Percentiles rank a stretch among this genome's conserved stretches.
phyloP scores from a whole-genome alignment of 2,113 vertebrate species.

The Crotalus viridis region DNA sequence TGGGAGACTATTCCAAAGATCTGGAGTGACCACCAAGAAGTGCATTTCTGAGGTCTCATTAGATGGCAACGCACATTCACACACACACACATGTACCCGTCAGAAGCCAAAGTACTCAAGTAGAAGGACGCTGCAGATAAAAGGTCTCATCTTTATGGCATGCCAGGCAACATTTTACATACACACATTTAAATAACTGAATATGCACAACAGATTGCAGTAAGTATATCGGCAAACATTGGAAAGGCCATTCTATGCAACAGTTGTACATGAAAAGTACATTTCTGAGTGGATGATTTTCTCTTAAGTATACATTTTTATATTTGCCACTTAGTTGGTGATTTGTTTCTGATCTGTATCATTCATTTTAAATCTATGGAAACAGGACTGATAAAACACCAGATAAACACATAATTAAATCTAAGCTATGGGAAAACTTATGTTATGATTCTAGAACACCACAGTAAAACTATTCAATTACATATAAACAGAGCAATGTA shows the following conservation, averaged over 20 bases:
- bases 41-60: not conserved
- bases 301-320: not conserved
- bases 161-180: conserved; percentile 58
- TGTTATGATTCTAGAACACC: not conserved
- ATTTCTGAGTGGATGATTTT: not conserved
- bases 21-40: not conserved
- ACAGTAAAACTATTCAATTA: not conserved
- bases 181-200: conserved; percentile 43
- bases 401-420: conserved; percentile 24
- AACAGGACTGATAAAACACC: conserved; percentile 27
- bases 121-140: conserved; percentile 16
- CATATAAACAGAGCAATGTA: not conserved
- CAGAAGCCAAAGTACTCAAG: conserved; percentile 21
- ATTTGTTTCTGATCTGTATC: conserved; percentile 15
- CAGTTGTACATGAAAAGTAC: not conserved
- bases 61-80: not conserved
- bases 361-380: not conserved
- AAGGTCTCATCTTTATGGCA: conserved; percentile 59
- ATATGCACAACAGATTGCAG: conserved; percentile 46
- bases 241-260: not conserved
- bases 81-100: not conserved
- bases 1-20: not conserved
- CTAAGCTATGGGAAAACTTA: conserved; percentile 37
- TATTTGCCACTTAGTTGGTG: not conserved
- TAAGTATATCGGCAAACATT: not conserved